These are phyloP conservation scores for Momotus momota DNA, from an alignment of 2,797 vertebrate genomes.

Conservation along the genomic window DNA sequence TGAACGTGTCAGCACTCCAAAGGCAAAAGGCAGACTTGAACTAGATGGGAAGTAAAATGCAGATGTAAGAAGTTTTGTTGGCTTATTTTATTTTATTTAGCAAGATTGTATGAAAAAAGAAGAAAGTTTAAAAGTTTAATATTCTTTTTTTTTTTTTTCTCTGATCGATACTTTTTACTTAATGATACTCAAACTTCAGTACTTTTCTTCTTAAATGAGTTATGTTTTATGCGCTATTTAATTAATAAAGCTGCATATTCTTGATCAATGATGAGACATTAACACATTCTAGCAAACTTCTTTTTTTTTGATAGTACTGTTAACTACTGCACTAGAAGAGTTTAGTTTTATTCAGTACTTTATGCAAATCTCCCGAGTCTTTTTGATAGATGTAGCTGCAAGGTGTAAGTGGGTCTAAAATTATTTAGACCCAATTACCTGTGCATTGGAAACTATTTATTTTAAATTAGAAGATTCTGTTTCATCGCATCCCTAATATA, in stretches of 20 bases:
- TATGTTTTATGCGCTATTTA: neutral
- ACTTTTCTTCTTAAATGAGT: neutral
- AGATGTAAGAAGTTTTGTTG: neutral
- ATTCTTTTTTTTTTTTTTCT: neutral
- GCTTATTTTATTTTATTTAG: neutral
- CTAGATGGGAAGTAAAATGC: neutral
- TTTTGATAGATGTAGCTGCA: slow-evolving; percentile 35
- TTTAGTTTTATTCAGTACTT: slow-evolving; percentile 29
- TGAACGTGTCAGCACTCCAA: neutral
- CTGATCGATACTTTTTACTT: neutral
- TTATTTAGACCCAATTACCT: slow-evolving; percentile 62
- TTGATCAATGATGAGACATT: neutral
- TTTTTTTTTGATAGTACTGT: neutral
- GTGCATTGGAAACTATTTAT: slow-evolving; percentile 11
- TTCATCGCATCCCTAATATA: slow-evolving; percentile 41
- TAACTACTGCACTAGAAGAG: neutral
- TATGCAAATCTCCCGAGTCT: neutral
- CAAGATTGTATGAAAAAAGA: neutral
- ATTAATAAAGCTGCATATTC: neutral
- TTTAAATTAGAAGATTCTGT: slow-evolving; percentile 56
- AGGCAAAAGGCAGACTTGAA: neutral
- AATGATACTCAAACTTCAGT: neutral
- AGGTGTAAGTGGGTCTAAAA: slow-evolving; percentile 25
- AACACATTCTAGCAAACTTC: neutral
- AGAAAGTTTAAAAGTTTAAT: neutral